These are phyloP conservation scores for Ctenodactylus gundi DNA, from an alignment of 2,113 vertebrate genomes.

Conservation along the genomic window DNA sequence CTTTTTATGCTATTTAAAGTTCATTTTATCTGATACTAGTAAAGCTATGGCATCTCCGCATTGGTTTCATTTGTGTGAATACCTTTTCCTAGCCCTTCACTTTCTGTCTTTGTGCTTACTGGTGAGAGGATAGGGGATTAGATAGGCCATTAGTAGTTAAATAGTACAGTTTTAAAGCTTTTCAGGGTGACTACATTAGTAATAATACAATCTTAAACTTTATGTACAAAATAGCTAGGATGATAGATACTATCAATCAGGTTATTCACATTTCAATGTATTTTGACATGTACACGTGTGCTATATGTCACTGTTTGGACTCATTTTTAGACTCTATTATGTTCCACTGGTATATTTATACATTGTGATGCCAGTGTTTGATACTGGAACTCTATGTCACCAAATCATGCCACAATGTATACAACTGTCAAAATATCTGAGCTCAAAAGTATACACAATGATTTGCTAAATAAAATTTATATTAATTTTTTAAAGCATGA, in stretches of 20 bases:
- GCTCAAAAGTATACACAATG: too few relatives aligned
- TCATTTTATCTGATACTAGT: too few relatives aligned
- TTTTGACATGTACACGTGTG: constrained; percentile 36
- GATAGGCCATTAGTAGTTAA: not conserved
- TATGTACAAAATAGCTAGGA: not conserved
- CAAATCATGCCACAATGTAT: not conserved
- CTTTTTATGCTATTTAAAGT: too few relatives aligned
- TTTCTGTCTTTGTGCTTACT: too few relatives aligned
- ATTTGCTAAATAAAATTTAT: not conserved
- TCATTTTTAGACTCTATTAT: not conserved
- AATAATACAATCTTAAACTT: not conserved
- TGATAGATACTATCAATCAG: too few relatives aligned
- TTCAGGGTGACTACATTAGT: not conserved
- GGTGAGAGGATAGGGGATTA: too few relatives aligned
- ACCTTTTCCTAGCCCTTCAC: too few relatives aligned
- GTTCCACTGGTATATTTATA: not conserved
- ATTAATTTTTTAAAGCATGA: not conserved
- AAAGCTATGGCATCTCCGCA: too few relatives aligned
- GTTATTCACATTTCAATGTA: not conserved
- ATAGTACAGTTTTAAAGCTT: not conserved
- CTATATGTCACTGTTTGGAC: too few relatives aligned
- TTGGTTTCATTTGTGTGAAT: too few relatives aligned
- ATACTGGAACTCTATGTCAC: not conserved
- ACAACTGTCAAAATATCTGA: too few relatives aligned
- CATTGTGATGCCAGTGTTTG: not conserved